A percentile compares a stretch with the other conserved stretches of the same genome.
These are phyloP conservation scores for Anthoptus insignis DNA, from an alignment of 2,888 invertebrate genomes.

Conservation along the genomic window DNA sequence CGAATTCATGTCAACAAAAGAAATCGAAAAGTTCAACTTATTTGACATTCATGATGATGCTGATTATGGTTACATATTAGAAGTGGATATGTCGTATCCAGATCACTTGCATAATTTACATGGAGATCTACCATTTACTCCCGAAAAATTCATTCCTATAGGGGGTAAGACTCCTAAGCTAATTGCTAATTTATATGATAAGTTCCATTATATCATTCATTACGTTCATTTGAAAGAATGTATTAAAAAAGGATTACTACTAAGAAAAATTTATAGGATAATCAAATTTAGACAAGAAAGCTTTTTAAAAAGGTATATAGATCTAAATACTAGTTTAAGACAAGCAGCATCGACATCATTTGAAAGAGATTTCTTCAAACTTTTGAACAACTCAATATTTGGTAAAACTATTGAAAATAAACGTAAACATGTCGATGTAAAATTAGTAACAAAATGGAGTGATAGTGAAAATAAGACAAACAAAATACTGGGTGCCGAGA, in stretches of 20 bases:
- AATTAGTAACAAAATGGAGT: too few species aligned
- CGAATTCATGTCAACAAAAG: conserved; percentile 21
- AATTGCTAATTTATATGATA: conserved; percentile 38
- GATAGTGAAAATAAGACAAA: too few species aligned
- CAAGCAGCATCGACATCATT: too few species aligned
- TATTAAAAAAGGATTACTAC: conserved; percentile 50
- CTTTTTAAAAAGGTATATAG: too few species aligned
- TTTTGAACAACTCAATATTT: too few species aligned
- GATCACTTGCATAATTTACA: conserved; percentile 39
- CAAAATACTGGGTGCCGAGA: too few species aligned
- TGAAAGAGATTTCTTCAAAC: too few species aligned
- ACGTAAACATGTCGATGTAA: too few species aligned
- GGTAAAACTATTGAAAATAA: too few species aligned
- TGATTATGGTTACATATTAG: conserved; percentile 48
- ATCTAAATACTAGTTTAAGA: too few species aligned
- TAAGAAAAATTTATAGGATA: conserved; percentile 53
- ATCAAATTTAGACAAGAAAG: conserved; percentile 11
- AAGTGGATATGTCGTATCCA: conserved; percentile 48
- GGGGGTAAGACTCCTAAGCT: background rate
- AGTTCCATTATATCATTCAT: conserved; percentile 52
- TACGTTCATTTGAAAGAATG: conserved; percentile 54
- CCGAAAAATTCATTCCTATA: background rate
- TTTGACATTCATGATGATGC: conserved; percentile 37
- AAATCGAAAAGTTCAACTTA: conserved; percentile 37
- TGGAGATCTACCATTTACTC: conserved; percentile 36